Percentiles rank a stretch among this genome's conserved stretches.
These are phyloP conservation scores for Agrypnia vestita DNA, from an alignment of 1,140 invertebrate genomes.

Conservation along the genomic window DNA sequence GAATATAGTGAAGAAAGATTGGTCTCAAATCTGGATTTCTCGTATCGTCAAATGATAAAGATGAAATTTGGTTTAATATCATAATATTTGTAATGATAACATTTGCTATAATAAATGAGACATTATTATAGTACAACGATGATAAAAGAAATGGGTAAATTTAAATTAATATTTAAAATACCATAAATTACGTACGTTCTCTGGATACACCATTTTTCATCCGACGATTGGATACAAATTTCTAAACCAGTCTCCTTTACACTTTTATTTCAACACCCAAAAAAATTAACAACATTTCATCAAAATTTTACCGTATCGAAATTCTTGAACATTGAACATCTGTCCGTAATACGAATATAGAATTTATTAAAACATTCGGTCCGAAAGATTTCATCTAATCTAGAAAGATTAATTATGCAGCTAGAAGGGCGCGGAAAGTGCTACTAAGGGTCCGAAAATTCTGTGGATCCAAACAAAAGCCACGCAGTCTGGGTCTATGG, in stretches of 20 bases:
- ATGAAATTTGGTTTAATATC: no score
- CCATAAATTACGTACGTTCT: no score
- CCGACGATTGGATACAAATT: neutral
- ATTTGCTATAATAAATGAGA: no score
- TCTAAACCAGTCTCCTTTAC: no score
- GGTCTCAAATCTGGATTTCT: no score
- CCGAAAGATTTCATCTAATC: slow-evolving; percentile 32
- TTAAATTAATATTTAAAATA: no score
- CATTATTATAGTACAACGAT: no score
- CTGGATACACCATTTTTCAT: slow-evolving; percentile 2
- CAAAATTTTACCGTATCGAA: slow-evolving; percentile 32
- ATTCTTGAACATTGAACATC: slow-evolving; percentile 5
- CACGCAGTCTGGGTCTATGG: slow-evolving; percentile 55
- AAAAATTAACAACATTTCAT: slow-evolving; percentile 32
- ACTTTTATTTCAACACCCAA: no score
- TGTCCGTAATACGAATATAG: slow-evolving; percentile 13
- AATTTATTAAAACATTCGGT: slow-evolving; percentile 38
- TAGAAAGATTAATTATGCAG: slow-evolving; percentile 34
- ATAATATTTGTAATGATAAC: no score
- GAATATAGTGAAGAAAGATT: no score
- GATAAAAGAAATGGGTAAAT: no score
- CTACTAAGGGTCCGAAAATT: slow-evolving; percentile 36
- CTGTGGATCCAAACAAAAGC: slow-evolving; percentile 47
- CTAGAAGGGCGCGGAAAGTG: slow-evolving; percentile 22
- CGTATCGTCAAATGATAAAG: no score